phyloP scores from a whole-genome alignment of 2,113 vertebrate species.

The Erythrocercus mccallii region DNA sequence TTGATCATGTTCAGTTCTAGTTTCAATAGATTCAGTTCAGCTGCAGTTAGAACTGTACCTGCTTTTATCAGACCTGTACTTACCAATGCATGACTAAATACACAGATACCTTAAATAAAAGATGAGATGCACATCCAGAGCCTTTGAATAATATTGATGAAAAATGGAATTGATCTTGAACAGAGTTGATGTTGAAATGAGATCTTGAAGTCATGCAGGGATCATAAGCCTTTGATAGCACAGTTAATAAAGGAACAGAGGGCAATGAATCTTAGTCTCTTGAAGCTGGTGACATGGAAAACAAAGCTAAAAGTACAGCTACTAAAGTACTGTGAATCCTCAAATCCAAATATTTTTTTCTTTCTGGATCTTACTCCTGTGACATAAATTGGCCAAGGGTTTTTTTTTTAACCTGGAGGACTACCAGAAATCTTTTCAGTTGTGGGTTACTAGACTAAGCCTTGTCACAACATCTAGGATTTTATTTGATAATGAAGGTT shows the following conservation, averaged over 20 bases:
- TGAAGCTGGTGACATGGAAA: conserved; percentile 52
- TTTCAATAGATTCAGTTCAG: background rate
- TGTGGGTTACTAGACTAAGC: background rate
- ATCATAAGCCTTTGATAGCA: conserved; percentile 60
- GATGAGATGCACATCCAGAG: conserved; percentile 60
- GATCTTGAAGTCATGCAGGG: conserved; percentile 57
- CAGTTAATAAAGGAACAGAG: conserved; percentile 63
- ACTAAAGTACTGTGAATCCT: background rate
- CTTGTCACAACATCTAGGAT: background rate
- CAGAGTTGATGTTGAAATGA: conserved; percentile 50
- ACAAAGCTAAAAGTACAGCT: conserved; percentile 45
- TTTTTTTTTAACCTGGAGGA: background rate
- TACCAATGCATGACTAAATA: background rate
- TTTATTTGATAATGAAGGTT: conserved; percentile 41
- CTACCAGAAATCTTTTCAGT: background rate
- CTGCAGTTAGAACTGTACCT: background rate
- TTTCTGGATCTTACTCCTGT: background rate
- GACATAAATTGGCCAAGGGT: background rate
- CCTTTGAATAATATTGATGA: conserved; percentile 68
- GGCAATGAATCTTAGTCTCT: conserved; percentile 40
- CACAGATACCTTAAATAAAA: conserved; percentile 63
- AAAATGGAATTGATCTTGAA: conserved; percentile 63
- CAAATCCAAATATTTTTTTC: background rate
- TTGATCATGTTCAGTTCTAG: background rate
- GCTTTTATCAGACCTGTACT: background rate